Base-by-base conservation (phyloP, 2,888 invertebrate genomes). In the Crepidodera aurea region DNA sequence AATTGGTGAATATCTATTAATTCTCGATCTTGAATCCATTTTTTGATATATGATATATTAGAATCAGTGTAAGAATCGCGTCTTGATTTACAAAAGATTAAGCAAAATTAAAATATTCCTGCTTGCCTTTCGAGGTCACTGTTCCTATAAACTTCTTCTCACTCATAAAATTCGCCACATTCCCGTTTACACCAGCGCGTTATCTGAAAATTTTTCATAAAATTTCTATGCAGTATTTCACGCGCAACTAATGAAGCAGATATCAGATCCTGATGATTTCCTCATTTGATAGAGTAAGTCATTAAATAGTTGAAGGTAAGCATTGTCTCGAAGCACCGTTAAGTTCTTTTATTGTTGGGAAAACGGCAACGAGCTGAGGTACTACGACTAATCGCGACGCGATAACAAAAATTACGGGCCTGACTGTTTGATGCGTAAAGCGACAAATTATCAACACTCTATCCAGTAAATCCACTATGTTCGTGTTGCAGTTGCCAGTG, bases 191-290 rank as follows among this genome's bases (percentile, higher is more conserved):
- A 29, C 2, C 29, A 29, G 8, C 29, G 6, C 29, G 29, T 12
- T 34, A 34, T 34, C 34, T 12, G 34, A 3, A 13, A 34, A 34
- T 40, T 40, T 39, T 25, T 10, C 13, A 25, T 18, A 15, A 51
- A 39, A 51, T 51, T 25, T 27, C 37, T 25, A 18, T 37, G 22
- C 18, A 16, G 22, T 53, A 40, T 42, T 29, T 42, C 42, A 27
- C 53, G 29, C 18, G 18, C 42, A 54, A 54, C 53, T 39, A 53
- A 53, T 40, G 54, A 54, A 42, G 40, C 16, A 12, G 40, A 42
- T 54, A 54, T 54, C 53, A 29, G 54, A 54, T 54, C 32, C 54
- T 42, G 54, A 54, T 42, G 40, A 54, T 22, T 54, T 54, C 54
- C 54, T 54, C 15, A 27, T 54, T 54, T 32, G 54, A 54, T 54